These are phyloP conservation scores for Acromyrmex charruanus DNA, from an alignment of 1,140 invertebrate genomes.

Conservation along the genomic window DNA sequence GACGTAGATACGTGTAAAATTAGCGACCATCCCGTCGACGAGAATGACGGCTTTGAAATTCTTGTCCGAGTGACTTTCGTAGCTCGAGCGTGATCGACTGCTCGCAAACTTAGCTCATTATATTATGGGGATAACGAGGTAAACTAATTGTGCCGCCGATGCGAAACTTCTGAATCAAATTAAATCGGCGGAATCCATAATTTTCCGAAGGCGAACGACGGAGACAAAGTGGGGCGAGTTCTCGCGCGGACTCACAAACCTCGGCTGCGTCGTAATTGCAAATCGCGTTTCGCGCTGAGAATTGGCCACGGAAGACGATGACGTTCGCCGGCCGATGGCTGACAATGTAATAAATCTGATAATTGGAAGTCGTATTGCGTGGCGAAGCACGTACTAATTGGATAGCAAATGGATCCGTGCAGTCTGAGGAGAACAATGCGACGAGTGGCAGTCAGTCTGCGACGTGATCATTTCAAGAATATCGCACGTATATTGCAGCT, in stretches of 20 bases:
- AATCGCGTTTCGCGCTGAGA: slow-evolving; percentile 53
- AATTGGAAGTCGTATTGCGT: slow-evolving; percentile 32
- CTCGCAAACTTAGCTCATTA: slow-evolving; percentile 63
- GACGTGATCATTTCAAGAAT: not conserved
- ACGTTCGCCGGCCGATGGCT: not conserved
- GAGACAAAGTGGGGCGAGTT: slow-evolving; percentile 26
- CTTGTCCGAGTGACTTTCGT: slow-evolving; percentile 55
- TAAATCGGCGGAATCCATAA: slow-evolving; percentile 63
- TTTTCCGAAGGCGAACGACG: slow-evolving; percentile 53
- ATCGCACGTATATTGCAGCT: not conserved
- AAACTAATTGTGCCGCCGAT: slow-evolving; percentile 64
- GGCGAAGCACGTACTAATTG: slow-evolving; percentile 22
- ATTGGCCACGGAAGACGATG: slow-evolving; percentile 26
- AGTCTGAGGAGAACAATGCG: not conserved
- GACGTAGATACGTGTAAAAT: slow-evolving; percentile 38
- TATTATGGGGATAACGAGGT: slow-evolving; percentile 63
- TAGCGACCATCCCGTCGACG: slow-evolving; percentile 15
- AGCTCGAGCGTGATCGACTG: slow-evolving; percentile 61
- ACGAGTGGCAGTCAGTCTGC: not conserved
- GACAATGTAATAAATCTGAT: slow-evolving; percentile 49
- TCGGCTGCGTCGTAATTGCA: slow-evolving; percentile 38
- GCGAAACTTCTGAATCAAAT: slow-evolving; percentile 64
- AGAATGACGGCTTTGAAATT: slow-evolving; percentile 47
- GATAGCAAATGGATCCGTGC: not conserved
- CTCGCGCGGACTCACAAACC: slow-evolving; percentile 12